Evolutionary conservation across 2,888 invertebrate genomes (phyloP), one percentile per base, ranked within the genome.

Genomic region (Melitaea athalia): DNA sequence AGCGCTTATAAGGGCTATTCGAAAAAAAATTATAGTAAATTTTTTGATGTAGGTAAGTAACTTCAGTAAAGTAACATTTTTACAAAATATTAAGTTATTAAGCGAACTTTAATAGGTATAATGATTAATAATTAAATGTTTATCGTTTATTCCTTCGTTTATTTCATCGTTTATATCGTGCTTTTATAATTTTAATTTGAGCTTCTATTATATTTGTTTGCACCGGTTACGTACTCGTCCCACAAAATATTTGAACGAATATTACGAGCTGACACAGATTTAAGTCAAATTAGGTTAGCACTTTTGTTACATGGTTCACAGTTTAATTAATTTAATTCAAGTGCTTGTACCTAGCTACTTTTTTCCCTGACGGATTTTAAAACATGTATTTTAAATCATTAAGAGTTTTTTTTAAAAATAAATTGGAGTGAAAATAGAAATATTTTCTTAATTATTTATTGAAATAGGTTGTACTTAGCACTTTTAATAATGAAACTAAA

Each of bases 221-320:
- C 8, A 6, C 53, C 33, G 14, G 52, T 52, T 52, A 52, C 50
- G 17, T 52, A 17, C 17, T 52, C 24, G 8, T 52, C 17, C 17
- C 12, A 53, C 5, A 53, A 53, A 53, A 31, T 53, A 53, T 53
- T 53, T 53, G 53, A 53, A 31, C 53, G 53, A 55, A 55, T 55
- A 33, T 55, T 55, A 55, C 31, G 31, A 55, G 53, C 53, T 55
- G 53, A 55, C 53, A 55, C 53, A 55, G 53, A 55, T 55, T 55
- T 33, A 33, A 55, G 31, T 55, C n/a, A 55, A 55, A 55, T 55
- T 55, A 55, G 53, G 53, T 55, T 31, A 55, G 12, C 53, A 55
- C 53, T 55, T 55, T 55, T 55, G 53, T 55, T 55, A 55, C 53
- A 55, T 55, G 31, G 31, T 55, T 55, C 53, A 55, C 33, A 55